A percentile compares a stretch with the other conserved stretches of the same genome.
phyloP scores from a whole-genome alignment of 2,888 invertebrate species.

The Hemicrepidius hirtus region DNA sequence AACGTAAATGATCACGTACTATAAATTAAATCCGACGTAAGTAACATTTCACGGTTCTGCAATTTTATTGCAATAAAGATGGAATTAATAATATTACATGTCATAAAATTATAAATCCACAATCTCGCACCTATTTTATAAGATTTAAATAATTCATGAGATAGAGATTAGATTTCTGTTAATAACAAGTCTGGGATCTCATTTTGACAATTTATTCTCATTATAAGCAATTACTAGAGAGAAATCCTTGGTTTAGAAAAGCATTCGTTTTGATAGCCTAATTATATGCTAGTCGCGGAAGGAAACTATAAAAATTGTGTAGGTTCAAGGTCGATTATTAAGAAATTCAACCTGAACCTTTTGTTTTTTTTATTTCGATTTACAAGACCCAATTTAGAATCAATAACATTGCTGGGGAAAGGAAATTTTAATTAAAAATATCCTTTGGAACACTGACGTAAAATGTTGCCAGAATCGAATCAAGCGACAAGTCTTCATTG shows the following conservation, averaged over 20 bases:
- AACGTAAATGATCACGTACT: too few relatives aligned
- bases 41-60: background rate
- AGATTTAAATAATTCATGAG: background rate
- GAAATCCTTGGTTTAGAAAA: constrained; percentile 7
- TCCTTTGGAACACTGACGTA: too few relatives aligned
- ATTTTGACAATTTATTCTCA: constrained; percentile 3
- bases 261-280: constrained; percentile 2
- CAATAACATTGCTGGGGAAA: too few relatives aligned
- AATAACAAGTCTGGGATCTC: background rate
- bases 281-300: constrained; percentile 9
- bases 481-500: too few relatives aligned
- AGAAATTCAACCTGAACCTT: too few relatives aligned
- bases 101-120: background rate
- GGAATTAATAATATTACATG: background rate
- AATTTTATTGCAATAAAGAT: background rate
- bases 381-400: too few relatives aligned
- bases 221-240: constrained; percentile 1
- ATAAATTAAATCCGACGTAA: background rate
- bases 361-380: too few relatives aligned
- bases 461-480: too few relatives aligned
- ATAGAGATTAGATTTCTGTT: background rate
- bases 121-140: background rate
- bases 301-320: background rate
- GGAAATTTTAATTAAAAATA: too few relatives aligned
- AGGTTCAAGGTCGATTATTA: background rate